Evolutionary conservation across 2,113 vertebrate genomes (phyloP), one percentile per base, ranked within the genome.

Genomic region (Acanthisitta chloris): DNA sequence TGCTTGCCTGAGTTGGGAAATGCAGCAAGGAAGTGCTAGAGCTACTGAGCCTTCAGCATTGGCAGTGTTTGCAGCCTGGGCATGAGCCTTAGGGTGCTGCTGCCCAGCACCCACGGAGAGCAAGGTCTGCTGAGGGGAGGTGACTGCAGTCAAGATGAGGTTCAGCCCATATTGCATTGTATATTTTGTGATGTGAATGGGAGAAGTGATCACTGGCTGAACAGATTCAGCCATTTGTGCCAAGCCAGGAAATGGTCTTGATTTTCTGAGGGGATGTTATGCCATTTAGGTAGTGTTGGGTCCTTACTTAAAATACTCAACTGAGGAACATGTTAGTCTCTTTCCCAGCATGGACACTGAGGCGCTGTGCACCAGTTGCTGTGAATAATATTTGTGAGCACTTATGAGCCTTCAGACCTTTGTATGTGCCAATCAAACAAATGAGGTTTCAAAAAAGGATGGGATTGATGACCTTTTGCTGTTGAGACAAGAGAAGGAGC

Each of bases 91-190:
- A 6, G 45, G n/a, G 9, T 31, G 45, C 29, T 49, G 23, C 2
- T 4, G 5, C 26, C 31, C 42, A 9, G 36, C 12, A 28, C 25
- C 46, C 8, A 3, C 0, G 8, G 54, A 62, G 51, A 65, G 2
- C 17, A 26, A 17, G 3, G 8, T 42, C 33, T 86, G 28, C 34
- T 67, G 26, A 3, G 25, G 17, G 48, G 46, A 66, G 33, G 6
- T 4, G 21, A 17, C n/a, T 14, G 11, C n/a, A 55, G 19, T 28
- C 26, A 36, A 31, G 64, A 38, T n/a, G 23, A 45, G 14, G 21
- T 40, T 76, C 33, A 40, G 3, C 17, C 48, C 28, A 0, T 15
- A 12, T 3, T 36, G 4, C 3, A 4, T 5, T 28, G 9, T 11
- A 1, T 42, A 12, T 52, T 33, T 62, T 51, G 62, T 45, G 38